Evolutionary conservation across 2,888 invertebrate species (phyloP).

Genomic region (Diaprepes abbreviatus): DNA sequence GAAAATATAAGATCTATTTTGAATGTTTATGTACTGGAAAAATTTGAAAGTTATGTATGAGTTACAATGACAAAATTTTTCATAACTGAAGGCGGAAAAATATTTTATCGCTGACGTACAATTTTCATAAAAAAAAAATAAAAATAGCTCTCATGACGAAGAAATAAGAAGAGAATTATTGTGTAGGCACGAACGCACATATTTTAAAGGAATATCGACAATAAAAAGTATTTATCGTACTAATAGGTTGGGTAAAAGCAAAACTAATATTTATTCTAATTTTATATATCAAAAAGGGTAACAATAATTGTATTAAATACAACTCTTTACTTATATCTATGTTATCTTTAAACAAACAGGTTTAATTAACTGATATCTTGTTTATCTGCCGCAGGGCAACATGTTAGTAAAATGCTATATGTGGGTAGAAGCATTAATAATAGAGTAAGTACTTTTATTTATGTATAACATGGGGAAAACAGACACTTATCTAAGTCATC

Average conservation of each 20-base stretch:
- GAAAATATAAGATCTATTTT: too few species aligned
- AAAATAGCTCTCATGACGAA: too few species aligned
- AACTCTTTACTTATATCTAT: conserved; percentile 1
- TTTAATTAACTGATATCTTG: conserved; percentile 12
- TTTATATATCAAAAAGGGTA: background rate
- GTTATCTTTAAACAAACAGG: background rate
- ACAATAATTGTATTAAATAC: conserved; percentile 12
- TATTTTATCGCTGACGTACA: too few species aligned
- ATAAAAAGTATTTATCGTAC: background rate
- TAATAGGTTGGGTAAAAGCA: conserved; percentile 18
- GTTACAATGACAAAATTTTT: too few species aligned
- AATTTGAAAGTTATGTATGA: too few species aligned
- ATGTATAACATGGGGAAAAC: background rate
- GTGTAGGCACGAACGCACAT: too few species aligned
- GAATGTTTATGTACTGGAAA: too few species aligned
- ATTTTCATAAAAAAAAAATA: too few species aligned
- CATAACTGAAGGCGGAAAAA: too few species aligned
- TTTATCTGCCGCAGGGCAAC: background rate
- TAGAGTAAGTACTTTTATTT: conserved; percentile 4
- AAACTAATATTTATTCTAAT: conserved; percentile 15
- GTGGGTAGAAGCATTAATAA: conserved; percentile 2
- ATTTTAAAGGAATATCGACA: background rate
- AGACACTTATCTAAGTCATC: background rate
- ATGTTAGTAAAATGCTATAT: background rate
- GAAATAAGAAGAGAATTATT: too few species aligned